Percentiles rank a stretch among this genome's conserved stretches.
These are phyloP conservation scores for Pachyramphus minor DNA, from an alignment of 2,113 vertebrate species.

Conservation along the genomic window DNA sequence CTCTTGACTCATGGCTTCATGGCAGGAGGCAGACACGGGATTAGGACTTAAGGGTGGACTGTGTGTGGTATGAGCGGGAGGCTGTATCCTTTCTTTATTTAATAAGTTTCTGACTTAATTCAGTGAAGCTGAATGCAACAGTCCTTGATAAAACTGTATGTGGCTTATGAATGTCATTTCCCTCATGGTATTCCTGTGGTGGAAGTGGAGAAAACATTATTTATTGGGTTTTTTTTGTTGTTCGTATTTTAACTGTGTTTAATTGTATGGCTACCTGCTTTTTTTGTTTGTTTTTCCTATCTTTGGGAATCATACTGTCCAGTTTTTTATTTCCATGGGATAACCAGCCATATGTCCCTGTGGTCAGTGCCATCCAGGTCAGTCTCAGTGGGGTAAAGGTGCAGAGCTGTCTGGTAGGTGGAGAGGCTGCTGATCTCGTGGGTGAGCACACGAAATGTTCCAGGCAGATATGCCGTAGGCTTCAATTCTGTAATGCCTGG, in stretches of 20 bases:
- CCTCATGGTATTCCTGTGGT: background rate
- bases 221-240: background rate
- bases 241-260: background rate
- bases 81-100: background rate
- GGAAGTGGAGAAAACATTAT: background rate
- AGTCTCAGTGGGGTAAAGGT: background rate
- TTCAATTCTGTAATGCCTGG: slow-evolving; percentile 31
- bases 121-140: background rate
- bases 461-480: slow-evolving; percentile 28
- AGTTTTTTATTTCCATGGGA: background rate
- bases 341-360: background rate
- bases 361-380: background rate
- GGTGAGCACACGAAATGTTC: background rate
- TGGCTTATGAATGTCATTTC: background rate
- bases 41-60: background rate
- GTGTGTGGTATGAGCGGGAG: background rate
- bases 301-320: background rate
- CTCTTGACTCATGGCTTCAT: background rate
- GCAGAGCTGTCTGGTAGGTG: background rate
- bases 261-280: background rate
- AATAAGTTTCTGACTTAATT: background rate
- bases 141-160: background rate
- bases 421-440: background rate
- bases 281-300: background rate
- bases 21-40: background rate